A percentile compares a stretch with the other conserved stretches of the same genome.
phyloP scores from a whole-genome alignment of 2,113 vertebrate species.

The Platycercus adscitus region DNA sequence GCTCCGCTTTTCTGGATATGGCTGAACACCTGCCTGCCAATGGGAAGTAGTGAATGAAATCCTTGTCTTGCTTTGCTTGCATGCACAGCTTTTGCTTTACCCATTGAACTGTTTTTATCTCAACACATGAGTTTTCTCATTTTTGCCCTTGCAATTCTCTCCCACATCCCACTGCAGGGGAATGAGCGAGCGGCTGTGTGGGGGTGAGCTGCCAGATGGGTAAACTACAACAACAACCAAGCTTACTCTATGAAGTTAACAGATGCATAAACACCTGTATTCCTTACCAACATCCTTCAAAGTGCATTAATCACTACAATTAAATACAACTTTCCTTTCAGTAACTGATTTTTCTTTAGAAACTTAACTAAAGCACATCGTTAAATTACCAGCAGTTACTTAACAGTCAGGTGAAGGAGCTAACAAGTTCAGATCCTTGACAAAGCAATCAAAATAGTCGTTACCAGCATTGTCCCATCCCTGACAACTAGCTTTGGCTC shows the following conservation, averaged over 20 bases:
- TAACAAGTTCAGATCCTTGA: not conserved
- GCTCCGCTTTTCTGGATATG: not conserved
- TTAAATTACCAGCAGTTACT: not conserved
- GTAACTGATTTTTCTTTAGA: not conserved
- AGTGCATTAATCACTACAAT: not conserved
- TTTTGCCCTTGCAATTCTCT: not conserved
- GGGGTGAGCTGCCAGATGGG: not conserved
- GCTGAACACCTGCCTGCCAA: not conserved
- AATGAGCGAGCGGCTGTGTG: not conserved
- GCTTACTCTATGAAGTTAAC: not conserved
- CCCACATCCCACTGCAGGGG: rapidly evolving
- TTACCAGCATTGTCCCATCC: not conserved
- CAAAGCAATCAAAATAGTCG: not conserved
- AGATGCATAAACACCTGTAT: not conserved
- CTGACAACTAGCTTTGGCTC: not conserved
- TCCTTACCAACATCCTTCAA: not conserved
- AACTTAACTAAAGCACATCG: not conserved
- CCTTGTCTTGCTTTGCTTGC: not conserved
- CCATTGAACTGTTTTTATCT: not conserved
- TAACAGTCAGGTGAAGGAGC: not conserved
- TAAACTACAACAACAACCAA: not conserved
- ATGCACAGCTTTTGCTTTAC: not conserved
- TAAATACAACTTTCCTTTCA: not conserved
- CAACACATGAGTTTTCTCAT: not conserved
- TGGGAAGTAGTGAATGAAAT: not conserved